Base-by-base conservation (phyloP, 2,797 vertebrate species). In the Strix occidentalis region DNA sequence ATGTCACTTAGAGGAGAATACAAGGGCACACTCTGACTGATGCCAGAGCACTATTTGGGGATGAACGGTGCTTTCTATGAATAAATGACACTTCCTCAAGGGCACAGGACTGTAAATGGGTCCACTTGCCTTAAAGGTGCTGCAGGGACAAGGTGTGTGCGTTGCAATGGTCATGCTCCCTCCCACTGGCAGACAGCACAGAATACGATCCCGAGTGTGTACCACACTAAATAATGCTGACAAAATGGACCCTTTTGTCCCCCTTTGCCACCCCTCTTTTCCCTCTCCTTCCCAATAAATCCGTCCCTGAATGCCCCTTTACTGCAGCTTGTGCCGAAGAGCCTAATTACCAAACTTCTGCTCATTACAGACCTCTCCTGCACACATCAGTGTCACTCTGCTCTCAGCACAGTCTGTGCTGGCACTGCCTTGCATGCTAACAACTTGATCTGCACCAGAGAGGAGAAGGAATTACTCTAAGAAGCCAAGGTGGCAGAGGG, bases 331-430 rank as follows among this genome's bases (percentile, higher is more conserved):
- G 61, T 81, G 86, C 83, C 88, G 74, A 68, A 95, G 61, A 80
- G 39, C 25, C 53, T 78, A 61, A 69, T 85, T 14, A 60, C 82
- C 5, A 2, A 71, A 35, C 77, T 12, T 51, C 46, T 78, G 77
- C 88, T 89, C 5, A 0, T 87, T 64, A 70, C 63, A 84, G 78
- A 69, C 61, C 56, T 23, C 83, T 37, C 45, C 54, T 63, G 93
- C 78, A 89, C 76, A 87, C 79, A 60, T 17, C 4, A 7, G 53
- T 12, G 65, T 81, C 72, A 31, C 75, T 60, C 72, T 68, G 90
- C 91, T 80, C 63, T 28, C 35, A 57, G 93, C 12, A 93, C 94
- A 88, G 85, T 60, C 77, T 33, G 85, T 94, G 95, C 92, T 46
- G 58, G 54, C 68, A 20, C 81, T 77, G 88, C 84, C 93, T 92